Evolutionary conservation across 2,888 invertebrate species (phyloP).

Genomic region (Dicyrtoma fusca): DNA sequence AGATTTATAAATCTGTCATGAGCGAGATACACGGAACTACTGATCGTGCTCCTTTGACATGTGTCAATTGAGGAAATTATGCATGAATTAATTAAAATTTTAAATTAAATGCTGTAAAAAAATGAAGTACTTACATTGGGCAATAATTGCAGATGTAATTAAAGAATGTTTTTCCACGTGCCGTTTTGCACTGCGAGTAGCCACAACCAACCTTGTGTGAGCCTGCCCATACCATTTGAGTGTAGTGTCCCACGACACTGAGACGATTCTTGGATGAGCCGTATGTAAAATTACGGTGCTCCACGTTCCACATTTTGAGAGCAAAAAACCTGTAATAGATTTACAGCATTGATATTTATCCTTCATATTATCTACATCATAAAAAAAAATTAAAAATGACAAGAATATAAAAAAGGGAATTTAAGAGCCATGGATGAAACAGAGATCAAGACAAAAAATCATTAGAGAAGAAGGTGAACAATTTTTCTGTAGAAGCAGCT

Average conservation of each 20-base stretch:
- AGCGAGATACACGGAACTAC: neutral
- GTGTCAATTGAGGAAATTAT: no score
- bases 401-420: neutral
- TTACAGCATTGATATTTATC: conserved; percentile 4
- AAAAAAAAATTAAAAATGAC: neutral
- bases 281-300: conserved; percentile 74
- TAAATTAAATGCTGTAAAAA: neutral
- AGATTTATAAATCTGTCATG: no score
- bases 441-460: no score
- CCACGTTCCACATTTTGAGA: conserved; percentile 76
- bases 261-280: conserved; percentile 67
- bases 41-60: neutral
- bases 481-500: no score
- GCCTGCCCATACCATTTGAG: conserved; percentile 80
- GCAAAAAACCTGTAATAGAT: conserved; percentile 73
- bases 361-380: neutral
- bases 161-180: conserved; percentile 65
- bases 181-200: conserved; percentile 67
- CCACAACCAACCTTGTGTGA: conserved; percentile 78
- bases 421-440: neutral
- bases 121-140: conserved; percentile 69
- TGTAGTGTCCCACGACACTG: conserved; percentile 74
- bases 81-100: no score
- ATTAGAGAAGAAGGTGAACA: no score
- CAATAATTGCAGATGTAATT: conserved; percentile 85